Percentiles rank a stretch among this genome's conserved stretches.
Conservation (phyloP, 2,888 invertebrate species). For the Drosophila birchii region DNA sequence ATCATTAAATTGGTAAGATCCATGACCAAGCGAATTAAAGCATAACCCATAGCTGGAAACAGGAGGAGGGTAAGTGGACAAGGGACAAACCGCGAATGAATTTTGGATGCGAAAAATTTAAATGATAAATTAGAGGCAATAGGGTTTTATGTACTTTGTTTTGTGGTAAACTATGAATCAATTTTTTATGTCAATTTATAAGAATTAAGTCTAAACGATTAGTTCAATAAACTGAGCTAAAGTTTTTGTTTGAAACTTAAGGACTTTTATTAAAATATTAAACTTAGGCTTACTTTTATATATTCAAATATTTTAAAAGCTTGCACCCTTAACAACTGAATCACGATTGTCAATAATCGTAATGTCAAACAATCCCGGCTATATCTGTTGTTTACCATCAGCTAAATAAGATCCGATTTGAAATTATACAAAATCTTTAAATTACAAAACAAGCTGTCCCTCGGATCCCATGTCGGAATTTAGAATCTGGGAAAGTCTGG, state of each 20-base stretch:
- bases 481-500: conserved; percentile 46
- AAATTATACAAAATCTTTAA: conserved; percentile 49
- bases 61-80: conserved; percentile 49
- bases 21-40: conserved; percentile 68
- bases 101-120: conserved; percentile 17
- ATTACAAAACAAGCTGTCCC: conserved; percentile 47
- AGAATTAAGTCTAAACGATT: background rate
- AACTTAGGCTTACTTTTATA: background rate
- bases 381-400: conserved; percentile 40
- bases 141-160: background rate
- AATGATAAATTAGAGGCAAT: conserved; percentile 16
- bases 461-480: conserved; percentile 36
- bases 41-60: conserved; percentile 55
- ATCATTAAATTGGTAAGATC: conserved; percentile 70
- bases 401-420: conserved; percentile 54
- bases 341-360: background rate
- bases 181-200: background rate
- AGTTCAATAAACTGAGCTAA: background rate
- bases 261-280: background rate
- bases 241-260: background rate
- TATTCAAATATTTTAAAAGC: background rate
- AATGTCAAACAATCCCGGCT: background rate
- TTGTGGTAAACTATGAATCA: background rate
- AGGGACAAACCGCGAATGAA: conserved; percentile 47
- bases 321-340: background rate